A percentile compares a stretch with the other conserved stretches of the same genome.
phyloP scores from a whole-genome alignment of 2,888 invertebrate genomes.

The Cantharis flavilabris region DNA sequence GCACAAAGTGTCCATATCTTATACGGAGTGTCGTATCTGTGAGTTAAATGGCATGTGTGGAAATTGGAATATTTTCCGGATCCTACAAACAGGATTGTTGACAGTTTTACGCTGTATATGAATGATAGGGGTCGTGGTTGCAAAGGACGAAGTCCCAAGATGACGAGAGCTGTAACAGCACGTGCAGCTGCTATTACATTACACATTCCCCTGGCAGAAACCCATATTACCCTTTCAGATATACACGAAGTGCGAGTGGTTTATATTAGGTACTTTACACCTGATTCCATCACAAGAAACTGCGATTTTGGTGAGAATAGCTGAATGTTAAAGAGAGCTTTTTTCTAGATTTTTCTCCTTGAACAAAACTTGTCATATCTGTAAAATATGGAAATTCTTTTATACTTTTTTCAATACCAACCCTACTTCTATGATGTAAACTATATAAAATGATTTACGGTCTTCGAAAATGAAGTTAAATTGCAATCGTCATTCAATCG shows the following conservation, averaged over 20 bases:
- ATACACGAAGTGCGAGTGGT: conserved; percentile 22
- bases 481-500: conserved; percentile 15
- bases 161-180: conserved; percentile 17
- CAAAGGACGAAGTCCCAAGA: conserved; percentile 10
- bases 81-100: conserved; percentile 17
- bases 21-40: conserved; percentile 32
- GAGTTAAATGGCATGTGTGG: conserved; percentile 37
- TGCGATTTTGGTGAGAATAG: conserved; percentile 19
- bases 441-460: conserved; percentile 20
- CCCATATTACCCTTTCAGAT: conserved; percentile 24
- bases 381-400: conserved; percentile 23
- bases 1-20: conserved; percentile 35
- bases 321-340: conserved; percentile 16
- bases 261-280: conserved; percentile 22
- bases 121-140: conserved; percentile 19
- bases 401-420: conserved; percentile 19
- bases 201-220: conserved; percentile 16
- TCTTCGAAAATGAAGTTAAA: conserved; percentile 16
- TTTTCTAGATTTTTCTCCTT: conserved; percentile 4
- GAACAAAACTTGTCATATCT: conserved; percentile 17
- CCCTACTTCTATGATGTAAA: conserved; percentile 13
- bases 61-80: conserved; percentile 37
- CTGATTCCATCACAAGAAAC: conserved; percentile 23
- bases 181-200: conserved; percentile 25
- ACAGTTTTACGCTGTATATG: conserved; percentile 22